phyloP scores from a whole-genome alignment of 37 sponge, comb jelly and placozoan species.

The Tethya wilhelma region DNA sequence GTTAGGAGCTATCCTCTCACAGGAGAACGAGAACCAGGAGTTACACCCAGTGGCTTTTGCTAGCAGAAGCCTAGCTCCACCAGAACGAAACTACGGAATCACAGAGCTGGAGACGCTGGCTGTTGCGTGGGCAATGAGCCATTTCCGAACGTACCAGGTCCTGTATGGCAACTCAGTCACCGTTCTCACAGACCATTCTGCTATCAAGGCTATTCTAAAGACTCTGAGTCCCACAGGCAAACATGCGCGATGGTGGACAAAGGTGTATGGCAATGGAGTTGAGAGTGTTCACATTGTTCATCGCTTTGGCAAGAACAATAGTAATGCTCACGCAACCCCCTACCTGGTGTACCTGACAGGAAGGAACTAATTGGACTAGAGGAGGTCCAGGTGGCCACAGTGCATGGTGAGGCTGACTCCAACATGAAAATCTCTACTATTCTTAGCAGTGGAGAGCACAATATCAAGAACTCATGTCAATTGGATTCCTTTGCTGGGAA shows the following conservation, averaged over 20 bases:
- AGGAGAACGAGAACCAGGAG: too few relatives aligned
- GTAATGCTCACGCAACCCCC: slow-evolving; percentile 48
- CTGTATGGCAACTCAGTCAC: slow-evolving; percentile 56
- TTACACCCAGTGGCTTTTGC: slow-evolving; percentile 68
- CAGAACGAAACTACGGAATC: slow-evolving; percentile 60
- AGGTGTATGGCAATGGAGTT: slow-evolving; percentile 55
- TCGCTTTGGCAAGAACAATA: too few relatives aligned
- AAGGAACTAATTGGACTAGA: too few relatives aligned
- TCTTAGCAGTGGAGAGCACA: background rate
- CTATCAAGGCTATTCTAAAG: slow-evolving; percentile 67
- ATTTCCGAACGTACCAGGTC: slow-evolving; percentile 54
- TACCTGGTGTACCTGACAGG: too few relatives aligned
- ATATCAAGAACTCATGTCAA: background rate
- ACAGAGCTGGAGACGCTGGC: slow-evolving; percentile 78
- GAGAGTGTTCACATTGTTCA: too few relatives aligned
- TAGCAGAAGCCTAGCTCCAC: slow-evolving; percentile 43
- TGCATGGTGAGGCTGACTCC: background rate
- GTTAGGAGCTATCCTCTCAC: too few relatives aligned
- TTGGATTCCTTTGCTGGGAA: background rate
- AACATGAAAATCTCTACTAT: background rate
- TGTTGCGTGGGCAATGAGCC: slow-evolving; percentile 59
- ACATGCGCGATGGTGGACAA: slow-evolving; percentile 73
- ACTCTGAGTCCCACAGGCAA: slow-evolving; percentile 61
- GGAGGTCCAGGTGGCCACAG: background rate
- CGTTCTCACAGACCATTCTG: slow-evolving; percentile 67